Evolutionary conservation across 2,888 invertebrate species (phyloP), one percentile per base, ranked within the genome.

Genomic region (Noctua comes): DNA sequence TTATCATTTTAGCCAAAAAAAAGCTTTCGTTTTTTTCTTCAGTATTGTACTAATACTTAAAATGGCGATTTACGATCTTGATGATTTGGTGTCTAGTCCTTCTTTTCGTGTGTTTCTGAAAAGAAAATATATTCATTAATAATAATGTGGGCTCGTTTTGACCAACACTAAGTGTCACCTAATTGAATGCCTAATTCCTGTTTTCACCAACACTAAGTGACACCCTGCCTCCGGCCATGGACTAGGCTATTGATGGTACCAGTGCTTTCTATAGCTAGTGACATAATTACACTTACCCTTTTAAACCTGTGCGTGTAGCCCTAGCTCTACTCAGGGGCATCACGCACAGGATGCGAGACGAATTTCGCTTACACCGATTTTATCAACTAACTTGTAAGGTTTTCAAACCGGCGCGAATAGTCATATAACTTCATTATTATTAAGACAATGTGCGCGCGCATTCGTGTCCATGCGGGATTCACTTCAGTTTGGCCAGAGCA

Each of bases 31-130:
- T 70, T 59, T 69, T 40, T 62, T n/a, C n/a, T 59, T 6, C 43
- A 68, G 57, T 76, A 46, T 46, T 77, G 77, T 73, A 86, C 68
- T 65, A 75, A 84, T 75, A 72, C 65, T 69, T 36, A 68, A 86
- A 83, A 66, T 13, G 16, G 27, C 18, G 24, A 70, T 46, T 64
- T 36, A 8, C 16, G 16, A 54, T 54, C 64, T 65, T 71, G 62
- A n/a, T 18, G 16, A 59, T 73, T 64, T 69, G 36, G 51, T 8
- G 11, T 43, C 90, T 94, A 97, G 88, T 97, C 97, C 88, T 96
- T 97, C 90, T 97, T 97, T 86, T 97, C 97, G 77, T 97, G 97
- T 48, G 94, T 94, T 92, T 97, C 97, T 97, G 96, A 85, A 96
- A 96, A 81, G 76, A 88, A 90, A 91, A 62, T 5, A 66, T 64